phyloP scores from a whole-genome alignment of 2,113 vertebrate species.

The Ondatra zibethicus region DNA sequence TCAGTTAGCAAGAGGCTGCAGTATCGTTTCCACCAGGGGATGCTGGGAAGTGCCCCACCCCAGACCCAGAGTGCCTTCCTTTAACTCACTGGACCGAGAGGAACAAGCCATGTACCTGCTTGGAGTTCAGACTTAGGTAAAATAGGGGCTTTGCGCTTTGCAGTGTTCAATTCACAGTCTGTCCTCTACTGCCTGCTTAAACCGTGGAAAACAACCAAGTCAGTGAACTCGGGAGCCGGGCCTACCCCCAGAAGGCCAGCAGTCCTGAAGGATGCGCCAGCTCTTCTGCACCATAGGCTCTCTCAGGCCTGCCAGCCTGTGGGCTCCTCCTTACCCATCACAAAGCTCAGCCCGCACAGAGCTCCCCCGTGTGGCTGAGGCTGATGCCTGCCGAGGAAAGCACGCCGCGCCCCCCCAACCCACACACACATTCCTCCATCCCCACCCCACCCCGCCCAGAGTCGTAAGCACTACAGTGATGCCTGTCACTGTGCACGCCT shows the following conservation, averaged over 20 bases:
- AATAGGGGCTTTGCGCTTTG: not conserved
- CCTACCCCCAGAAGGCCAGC: not conserved
- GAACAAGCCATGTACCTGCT: not conserved
- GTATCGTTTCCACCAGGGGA: no score
- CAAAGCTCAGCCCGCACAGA: not conserved
- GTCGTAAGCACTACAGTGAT: not conserved
- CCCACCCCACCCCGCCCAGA: not conserved
- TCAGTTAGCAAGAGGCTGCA: not conserved
- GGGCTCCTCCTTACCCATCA: not conserved
- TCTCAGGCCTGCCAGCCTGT: not conserved
- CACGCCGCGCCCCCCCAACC: no score
- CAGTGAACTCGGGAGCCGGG: not conserved
- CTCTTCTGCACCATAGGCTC: not conserved
- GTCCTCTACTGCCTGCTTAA: not conserved
- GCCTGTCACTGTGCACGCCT: fast-evolving
- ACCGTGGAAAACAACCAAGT: not conserved
- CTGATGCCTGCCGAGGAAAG: not conserved
- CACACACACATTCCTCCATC: no score
- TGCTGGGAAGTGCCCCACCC: not conserved
- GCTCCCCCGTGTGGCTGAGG: not conserved
- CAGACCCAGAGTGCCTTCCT: not conserved
- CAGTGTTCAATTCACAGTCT: not conserved
- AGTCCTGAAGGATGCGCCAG: not conserved
- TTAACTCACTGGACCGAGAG: not conserved
- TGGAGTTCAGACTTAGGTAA: not conserved